Evolutionary conservation across 2,888 invertebrate species (phyloP).

Genomic region (Stenurella melanura): DNA sequence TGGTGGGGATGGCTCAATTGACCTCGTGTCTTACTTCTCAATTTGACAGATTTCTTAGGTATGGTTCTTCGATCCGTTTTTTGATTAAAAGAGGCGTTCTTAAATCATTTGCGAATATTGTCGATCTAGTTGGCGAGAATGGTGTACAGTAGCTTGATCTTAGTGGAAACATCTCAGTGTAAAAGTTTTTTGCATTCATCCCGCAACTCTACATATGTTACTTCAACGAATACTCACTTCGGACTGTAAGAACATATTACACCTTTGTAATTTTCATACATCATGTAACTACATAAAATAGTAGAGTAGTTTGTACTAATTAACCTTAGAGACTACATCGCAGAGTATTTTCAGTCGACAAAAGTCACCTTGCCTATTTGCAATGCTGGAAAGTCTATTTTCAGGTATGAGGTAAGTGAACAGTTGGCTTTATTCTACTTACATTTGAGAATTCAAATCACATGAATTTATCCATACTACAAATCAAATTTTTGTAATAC

Average conservation of each 20-base stretch:
- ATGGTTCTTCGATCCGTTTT: too few relatives aligned
- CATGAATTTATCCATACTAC: background rate
- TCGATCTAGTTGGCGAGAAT: background rate
- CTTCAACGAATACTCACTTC: background rate
- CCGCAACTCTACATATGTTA: background rate
- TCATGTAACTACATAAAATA: constrained; percentile 4
- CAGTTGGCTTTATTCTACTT: background rate
- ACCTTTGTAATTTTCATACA: constrained; percentile 14
- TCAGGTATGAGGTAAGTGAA: constrained; percentile 20
- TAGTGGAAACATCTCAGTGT: background rate
- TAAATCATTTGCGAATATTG: too few relatives aligned
- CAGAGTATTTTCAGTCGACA: constrained; percentile 10
- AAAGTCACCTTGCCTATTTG: constrained; percentile 12
- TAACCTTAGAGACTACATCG: background rate
- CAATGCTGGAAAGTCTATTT: background rate
- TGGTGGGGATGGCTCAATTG: too few relatives aligned
- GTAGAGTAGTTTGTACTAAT: constrained; percentile 32
- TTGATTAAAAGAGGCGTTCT: too few relatives aligned
- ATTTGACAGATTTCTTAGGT: too few relatives aligned
- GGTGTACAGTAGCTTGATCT: background rate
- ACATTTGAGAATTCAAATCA: background rate
- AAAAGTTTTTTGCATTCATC: background rate
- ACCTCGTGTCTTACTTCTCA: too few relatives aligned
- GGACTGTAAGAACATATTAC: background rate
- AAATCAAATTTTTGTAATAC: background rate